Evolutionary conservation across 2,888 invertebrate genomes (phyloP), one percentile per base, ranked within the genome.

Genomic region (Thalpophila matura): DNA sequence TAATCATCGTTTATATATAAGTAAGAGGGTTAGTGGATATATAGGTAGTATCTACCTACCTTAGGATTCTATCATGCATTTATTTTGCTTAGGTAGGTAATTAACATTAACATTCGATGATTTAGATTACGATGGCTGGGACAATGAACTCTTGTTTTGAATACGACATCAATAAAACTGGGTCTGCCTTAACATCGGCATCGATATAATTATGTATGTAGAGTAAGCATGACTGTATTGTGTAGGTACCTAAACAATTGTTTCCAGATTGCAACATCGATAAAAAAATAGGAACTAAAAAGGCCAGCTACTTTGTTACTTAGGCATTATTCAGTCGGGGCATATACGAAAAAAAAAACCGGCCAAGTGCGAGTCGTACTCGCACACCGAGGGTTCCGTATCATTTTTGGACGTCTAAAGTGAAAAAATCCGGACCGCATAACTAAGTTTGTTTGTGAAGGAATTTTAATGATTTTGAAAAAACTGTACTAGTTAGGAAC

Each of bases 111-210:
- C 35, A 47, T 40, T 72, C 31, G 43, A 54, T 57, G 43, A 54
- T 57, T 74, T 58, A 53, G 50, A 55, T 56, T 47, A 61, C 47
- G 53, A 40, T 57, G 29, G 29, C 20, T 50, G 35, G 78, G 31
- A 69, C 75, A 70, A 77, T 70, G 66, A 76, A 65, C 75, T 66
- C 33, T 58, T 57, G 50, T 60, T 74, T 72, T 59, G 53, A 64
- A 61, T 50, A 61, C 68, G 40, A 42, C 43, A 46, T 53, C 57
- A 72, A 67, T 63, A 55, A 74, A 66, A 62, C 42, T 60, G 33
- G 37, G 60, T 50, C 54, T 47, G 38, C 61, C 31, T 42, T n/a
- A 53, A 16, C 70, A 20, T 54, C 24, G 59, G 18, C 26, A 43
- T 49, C 14, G n/a, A 40, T 24, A 42, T 49, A 35, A 37, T 38